Conservation (phyloP, 37 sponge, comb jelly and placozoan species). For the Crambe crambe region DNA sequence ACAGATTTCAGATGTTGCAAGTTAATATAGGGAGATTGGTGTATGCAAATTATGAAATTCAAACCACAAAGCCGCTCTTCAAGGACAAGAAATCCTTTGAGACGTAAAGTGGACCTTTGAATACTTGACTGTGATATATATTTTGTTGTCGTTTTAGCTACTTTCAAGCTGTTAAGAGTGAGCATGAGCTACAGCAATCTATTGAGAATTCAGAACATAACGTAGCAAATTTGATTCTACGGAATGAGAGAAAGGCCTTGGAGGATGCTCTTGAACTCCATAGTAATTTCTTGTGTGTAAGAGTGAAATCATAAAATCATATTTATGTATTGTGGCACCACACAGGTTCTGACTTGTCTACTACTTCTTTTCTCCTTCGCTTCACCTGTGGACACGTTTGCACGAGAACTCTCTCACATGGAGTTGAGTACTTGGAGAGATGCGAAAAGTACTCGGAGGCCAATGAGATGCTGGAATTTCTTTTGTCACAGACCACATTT, state of each 20-base stretch:
- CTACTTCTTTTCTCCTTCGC: constrained; percentile 35
- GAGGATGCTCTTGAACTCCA: background rate
- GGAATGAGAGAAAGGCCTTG: background rate
- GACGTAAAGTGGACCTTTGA: constrained; percentile 14
- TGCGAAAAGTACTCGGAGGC: constrained; percentile 51
- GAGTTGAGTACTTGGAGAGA: constrained; percentile 74
- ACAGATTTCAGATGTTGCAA: constrained; percentile 66
- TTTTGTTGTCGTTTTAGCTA: constrained; percentile 20
- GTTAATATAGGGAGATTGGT: constrained; percentile 62
- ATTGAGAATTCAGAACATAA: constrained; percentile 9
- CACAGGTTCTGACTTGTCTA: background rate
- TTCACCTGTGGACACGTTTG: constrained; percentile 50
- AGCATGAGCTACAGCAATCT: constrained; percentile 1
- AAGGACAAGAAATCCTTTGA: constrained; percentile 51
- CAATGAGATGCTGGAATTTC: constrained; percentile 38
- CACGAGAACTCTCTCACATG: constrained; percentile 16
- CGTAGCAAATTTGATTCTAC: background rate
- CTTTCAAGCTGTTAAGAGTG: constrained; percentile 17
- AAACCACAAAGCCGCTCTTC: constrained; percentile 60
- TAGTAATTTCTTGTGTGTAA: too few relatives aligned
- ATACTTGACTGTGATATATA: background rate
- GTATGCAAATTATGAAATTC: constrained; percentile 63
- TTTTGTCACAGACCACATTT: constrained; percentile 46
- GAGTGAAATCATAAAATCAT: too few relatives aligned
- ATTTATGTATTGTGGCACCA: too few relatives aligned